phyloP scores from a whole-genome alignment of 1,140 invertebrate genomes.

The Antheraea mylitta region DNA sequence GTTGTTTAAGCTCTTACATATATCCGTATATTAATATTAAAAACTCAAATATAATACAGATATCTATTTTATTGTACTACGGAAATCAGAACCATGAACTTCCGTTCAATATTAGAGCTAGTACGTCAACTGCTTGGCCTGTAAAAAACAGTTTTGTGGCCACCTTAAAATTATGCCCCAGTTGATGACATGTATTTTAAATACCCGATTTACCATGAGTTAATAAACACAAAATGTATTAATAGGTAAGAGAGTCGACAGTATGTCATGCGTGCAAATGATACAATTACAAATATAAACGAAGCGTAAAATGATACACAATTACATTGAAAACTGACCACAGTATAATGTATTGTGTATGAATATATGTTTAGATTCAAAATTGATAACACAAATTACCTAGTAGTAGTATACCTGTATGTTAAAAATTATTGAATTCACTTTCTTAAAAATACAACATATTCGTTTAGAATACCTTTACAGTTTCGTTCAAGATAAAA shows the following conservation, averaged over 20 bases:
- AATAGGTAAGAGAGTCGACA: neutral
- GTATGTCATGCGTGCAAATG: neutral
- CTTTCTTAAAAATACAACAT: too few relatives aligned
- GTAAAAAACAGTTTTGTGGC: neutral
- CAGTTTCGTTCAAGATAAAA: too few relatives aligned
- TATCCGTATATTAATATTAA: too few relatives aligned
- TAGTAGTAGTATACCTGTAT: neutral
- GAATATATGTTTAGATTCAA: neutral
- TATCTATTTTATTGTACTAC: too few relatives aligned
- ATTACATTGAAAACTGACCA: constrained; percentile 2
- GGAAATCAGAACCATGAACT: too few relatives aligned
- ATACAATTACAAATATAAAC: neutral
- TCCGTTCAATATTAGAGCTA: too few relatives aligned
- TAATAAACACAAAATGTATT: neutral
- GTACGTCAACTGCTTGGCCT: neutral
- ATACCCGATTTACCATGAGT: neutral
- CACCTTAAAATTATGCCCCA: neutral
- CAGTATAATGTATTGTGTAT: neutral
- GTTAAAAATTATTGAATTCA: too few relatives aligned
- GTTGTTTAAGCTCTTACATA: too few relatives aligned
- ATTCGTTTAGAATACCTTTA: too few relatives aligned
- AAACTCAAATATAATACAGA: too few relatives aligned
- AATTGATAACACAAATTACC: neutral
- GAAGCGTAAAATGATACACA: constrained; percentile 6
- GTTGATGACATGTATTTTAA: neutral